Evolutionary conservation across 2,113 vertebrate species (phyloP).

Genomic region (Poecilia latipinna): DNA sequence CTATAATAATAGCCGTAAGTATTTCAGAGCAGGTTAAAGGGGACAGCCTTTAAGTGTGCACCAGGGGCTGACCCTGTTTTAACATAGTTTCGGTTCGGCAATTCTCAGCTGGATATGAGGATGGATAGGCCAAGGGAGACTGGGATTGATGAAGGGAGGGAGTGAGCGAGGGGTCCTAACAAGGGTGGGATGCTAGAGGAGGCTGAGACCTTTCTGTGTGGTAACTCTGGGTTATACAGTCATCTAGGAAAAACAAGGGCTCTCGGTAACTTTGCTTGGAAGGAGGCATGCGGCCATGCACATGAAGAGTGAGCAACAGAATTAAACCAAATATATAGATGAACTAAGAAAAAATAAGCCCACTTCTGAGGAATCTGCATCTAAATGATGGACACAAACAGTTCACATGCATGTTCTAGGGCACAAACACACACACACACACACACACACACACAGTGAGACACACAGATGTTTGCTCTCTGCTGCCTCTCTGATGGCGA

Average conservation of each 20-base stretch:
- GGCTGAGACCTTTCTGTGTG: slow-evolving; percentile 65
- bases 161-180: slow-evolving; percentile 59
- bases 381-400: slow-evolving; percentile 23
- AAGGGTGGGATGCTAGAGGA: slow-evolving; percentile 61
- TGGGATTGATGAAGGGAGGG: slow-evolving; percentile 58
- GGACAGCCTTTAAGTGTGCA: slow-evolving; percentile 82
- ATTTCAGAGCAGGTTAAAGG: slow-evolving; percentile 84
- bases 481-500: slow-evolving; percentile 69
- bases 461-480: slow-evolving; percentile 76
- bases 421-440: slow-evolving; percentile 32
- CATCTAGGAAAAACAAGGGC: slow-evolving; percentile 59
- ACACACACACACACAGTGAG: slow-evolving; percentile 55
- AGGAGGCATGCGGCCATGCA: slow-evolving; percentile 37
- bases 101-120: slow-evolving; percentile 73
- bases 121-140: slow-evolving; percentile 63
- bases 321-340: slow-evolving; percentile 9
- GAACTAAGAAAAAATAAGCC: slow-evolving; percentile 3
- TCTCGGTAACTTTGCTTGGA: slow-evolving; percentile 50
- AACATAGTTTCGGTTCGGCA: slow-evolving; percentile 84
- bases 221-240: slow-evolving; percentile 74
- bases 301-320: slow-evolving; percentile 8
- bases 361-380: not conserved
- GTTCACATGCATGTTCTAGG: slow-evolving; percentile 4
- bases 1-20: slow-evolving; percentile 85
- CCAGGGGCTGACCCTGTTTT: slow-evolving; percentile 83